Conservation (phyloP, 2,888 invertebrate species). For the Carcina quercana region DNA sequence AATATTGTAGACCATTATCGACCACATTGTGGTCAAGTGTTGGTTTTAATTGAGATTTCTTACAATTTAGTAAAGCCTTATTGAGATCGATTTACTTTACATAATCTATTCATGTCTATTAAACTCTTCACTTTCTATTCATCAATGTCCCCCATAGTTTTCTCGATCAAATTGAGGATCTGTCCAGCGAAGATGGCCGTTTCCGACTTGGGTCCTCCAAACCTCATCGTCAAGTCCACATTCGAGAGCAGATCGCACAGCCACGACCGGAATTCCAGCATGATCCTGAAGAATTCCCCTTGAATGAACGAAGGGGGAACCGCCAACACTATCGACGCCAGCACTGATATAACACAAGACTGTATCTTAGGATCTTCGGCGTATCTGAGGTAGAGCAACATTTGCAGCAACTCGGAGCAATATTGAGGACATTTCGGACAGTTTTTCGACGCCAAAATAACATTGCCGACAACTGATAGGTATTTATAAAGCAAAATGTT, state of each 20-base stretch:
- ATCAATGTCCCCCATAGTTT: conserved; percentile 35
- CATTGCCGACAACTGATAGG: conserved; percentile 78
- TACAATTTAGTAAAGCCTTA: too few relatives aligned
- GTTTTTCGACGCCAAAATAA: conserved; percentile 81
- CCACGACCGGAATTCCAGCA: conserved; percentile 81
- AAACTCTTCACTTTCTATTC: conserved; percentile 11
- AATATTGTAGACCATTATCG: too few relatives aligned
- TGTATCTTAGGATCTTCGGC: conserved; percentile 80
- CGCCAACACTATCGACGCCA: conserved; percentile 78
- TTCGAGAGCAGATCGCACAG: conserved; percentile 73
- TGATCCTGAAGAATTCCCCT: conserved; percentile 74
- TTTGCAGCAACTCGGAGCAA: conserved; percentile 80
- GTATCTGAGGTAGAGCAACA: conserved; percentile 79
- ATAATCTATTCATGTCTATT: conserved; percentile 15
- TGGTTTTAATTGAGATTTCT: too few relatives aligned
- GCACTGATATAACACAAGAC: conserved; percentile 77
- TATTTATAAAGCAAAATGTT: conserved; percentile 80
- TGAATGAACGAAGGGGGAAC: conserved; percentile 74
- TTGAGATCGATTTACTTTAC: neutral
- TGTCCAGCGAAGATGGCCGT: conserved; percentile 77
- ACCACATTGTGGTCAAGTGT: too few relatives aligned
- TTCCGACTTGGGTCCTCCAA: conserved; percentile 77
- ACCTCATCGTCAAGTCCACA: conserved; percentile 56
- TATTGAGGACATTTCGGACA: conserved; percentile 77
- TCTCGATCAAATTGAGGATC: conserved; percentile 74